phyloP scores from a whole-genome alignment of 1,140 invertebrate genomes.

The Drosophila cardini region DNA sequence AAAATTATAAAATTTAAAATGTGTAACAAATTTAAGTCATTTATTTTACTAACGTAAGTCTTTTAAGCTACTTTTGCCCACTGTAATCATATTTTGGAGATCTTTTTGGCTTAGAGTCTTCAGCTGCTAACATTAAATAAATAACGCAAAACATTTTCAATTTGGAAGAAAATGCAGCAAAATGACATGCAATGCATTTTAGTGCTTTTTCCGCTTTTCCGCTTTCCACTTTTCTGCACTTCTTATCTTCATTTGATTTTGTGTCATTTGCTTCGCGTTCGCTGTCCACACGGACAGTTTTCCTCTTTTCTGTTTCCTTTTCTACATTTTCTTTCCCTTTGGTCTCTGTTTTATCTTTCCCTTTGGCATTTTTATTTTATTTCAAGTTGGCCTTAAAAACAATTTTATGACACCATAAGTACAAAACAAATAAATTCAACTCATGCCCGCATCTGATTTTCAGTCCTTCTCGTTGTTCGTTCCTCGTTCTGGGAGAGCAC shows the following conservation, averaged over 20 bases:
- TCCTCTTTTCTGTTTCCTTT: constrained; percentile 5
- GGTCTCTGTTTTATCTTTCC: constrained; percentile 15
- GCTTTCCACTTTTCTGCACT: constrained; percentile 45
- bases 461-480: no score
- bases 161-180: constrained; percentile 62
- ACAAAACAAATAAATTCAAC: constrained; percentile 81
- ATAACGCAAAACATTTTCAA: constrained; percentile 75
- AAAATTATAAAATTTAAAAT: no score
- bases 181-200: constrained; percentile 69
- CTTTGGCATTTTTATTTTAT: constrained; percentile 62
- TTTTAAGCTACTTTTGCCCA: neutral
- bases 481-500: constrained; percentile 18
- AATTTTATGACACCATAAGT: constrained; percentile 83
- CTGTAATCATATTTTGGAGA: neutral
- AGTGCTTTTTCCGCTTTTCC: constrained; percentile 43
- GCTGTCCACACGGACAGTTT: constrained; percentile 32
- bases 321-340: neutral
- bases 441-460: constrained; percentile 5
- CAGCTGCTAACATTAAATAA: constrained; percentile 41
- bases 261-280: constrained; percentile 49
- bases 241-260: constrained; percentile 67
- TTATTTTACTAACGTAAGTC: neutral
- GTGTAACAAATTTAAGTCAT: neutral
- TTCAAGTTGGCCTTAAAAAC: constrained; percentile 76
- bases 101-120: neutral